phyloP scores from a whole-genome alignment of 2,113 vertebrate species.

The Sapayoa aenigma region DNA sequence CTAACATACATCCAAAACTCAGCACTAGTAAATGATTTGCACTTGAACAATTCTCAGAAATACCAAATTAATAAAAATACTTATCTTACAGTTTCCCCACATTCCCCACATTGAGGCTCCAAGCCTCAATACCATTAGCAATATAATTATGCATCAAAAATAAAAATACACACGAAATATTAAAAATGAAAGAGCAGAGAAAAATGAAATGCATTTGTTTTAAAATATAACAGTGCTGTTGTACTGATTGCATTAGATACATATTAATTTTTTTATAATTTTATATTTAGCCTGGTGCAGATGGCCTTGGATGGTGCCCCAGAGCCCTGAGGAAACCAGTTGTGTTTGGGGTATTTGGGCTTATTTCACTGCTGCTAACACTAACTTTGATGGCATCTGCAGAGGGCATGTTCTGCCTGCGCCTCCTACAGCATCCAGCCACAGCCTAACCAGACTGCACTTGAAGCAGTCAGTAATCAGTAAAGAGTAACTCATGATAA shows the following conservation, averaged over 20 bases:
- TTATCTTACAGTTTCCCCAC: not conserved
- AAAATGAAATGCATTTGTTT: not conserved
- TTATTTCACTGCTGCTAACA: not conserved
- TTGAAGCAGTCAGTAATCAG: not conserved
- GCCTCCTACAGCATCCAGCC: not conserved
- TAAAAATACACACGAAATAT: not conserved
- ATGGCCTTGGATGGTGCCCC: not conserved
- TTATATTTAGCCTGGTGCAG: not conserved
- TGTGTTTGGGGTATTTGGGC: not conserved
- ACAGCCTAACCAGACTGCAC: not conserved
- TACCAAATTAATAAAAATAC: not conserved
- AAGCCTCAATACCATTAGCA: not conserved
- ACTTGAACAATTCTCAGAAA: not conserved
- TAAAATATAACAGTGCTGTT: not conserved
- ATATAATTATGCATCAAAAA: not conserved
- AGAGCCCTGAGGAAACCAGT: not conserved
- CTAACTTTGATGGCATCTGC: not conserved
- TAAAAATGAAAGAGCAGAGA: not conserved
- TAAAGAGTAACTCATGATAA: not conserved
- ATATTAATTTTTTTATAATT: not conserved
- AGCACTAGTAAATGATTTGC: not conserved
- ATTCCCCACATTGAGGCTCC: not conserved
- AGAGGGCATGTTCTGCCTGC: not conserved
- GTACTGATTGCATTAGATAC: not conserved
- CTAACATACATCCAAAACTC: not conserved